Conservation (phyloP, 2,113 vertebrate genomes). For the Brevimyrus niger region DNA sequence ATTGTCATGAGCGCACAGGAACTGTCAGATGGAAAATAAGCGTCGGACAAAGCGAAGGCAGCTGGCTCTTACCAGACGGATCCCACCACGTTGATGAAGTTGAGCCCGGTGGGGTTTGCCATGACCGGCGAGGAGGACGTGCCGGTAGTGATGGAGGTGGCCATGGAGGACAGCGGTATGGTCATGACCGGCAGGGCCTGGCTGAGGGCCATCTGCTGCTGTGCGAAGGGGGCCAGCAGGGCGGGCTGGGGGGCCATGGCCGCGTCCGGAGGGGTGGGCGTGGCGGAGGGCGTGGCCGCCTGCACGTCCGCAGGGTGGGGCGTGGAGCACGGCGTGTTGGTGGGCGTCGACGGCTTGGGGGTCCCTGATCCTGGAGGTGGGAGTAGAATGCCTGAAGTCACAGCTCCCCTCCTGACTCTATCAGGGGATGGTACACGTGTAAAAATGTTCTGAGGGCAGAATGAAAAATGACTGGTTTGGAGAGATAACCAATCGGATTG, state of each 20-base stretch:
- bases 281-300: slow-evolving; percentile 71
- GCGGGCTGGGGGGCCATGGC: slow-evolving; percentile 73
- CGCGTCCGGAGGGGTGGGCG: slow-evolving; percentile 77
- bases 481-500: not conserved
- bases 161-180: slow-evolving; percentile 93
- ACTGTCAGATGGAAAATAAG: not conserved
- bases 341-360: slow-evolving; percentile 93
- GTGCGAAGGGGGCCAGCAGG: slow-evolving; percentile 80
- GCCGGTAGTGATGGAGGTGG: slow-evolving; percentile 84
- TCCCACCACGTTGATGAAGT: slow-evolving; percentile 94
- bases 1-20: not conserved
- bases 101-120: slow-evolving; percentile 84
- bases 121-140: slow-evolving; percentile 84
- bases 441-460: not conserved
- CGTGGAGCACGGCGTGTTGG: slow-evolving; percentile 87
- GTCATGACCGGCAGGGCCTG: slow-evolving; percentile 90
- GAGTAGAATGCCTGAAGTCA: slow-evolving; percentile 21
- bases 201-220: slow-evolving; percentile 88
- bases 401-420: not conserved
- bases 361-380: slow-evolving; percentile 88
- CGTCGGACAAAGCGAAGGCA: not conserved
- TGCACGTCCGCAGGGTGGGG: slow-evolving; percentile 82
- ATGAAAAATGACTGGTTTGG: not conserved
- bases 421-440: not conserved
- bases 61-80: slow-evolving; percentile 78